Evolutionary conservation across 2,113 vertebrate genomes (phyloP).

Genomic region (Zosterops borbonicus): DNA sequence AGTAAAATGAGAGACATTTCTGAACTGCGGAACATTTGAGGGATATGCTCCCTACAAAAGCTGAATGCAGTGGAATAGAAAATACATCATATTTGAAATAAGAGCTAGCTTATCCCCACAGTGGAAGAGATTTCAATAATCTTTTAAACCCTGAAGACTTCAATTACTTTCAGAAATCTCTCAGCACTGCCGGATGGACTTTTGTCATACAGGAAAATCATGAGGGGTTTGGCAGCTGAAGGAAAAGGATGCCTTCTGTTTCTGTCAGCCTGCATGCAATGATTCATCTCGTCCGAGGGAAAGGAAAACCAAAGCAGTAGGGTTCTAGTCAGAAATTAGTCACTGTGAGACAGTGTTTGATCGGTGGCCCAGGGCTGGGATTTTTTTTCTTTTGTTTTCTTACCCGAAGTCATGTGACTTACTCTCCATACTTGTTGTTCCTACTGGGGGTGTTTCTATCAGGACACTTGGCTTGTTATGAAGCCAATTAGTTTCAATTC

Average conservation of each 20-base stretch:
- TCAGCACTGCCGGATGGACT: not conserved
- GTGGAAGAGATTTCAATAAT: not conserved
- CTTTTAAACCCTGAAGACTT: not conserved
- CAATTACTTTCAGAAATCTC: slow-evolving; percentile 1
- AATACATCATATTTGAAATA: not conserved
- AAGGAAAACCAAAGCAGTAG: slow-evolving; percentile 60
- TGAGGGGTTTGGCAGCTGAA: slow-evolving; percentile 28
- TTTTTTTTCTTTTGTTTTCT: slow-evolving; percentile 53
- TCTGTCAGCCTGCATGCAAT: slow-evolving; percentile 4
- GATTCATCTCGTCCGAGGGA: slow-evolving; percentile 53
- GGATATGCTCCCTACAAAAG: not conserved
- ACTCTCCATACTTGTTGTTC: not conserved
- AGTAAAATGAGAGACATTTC: slow-evolving; percentile 13
- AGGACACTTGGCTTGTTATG: not conserved
- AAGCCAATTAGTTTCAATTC: not conserved
- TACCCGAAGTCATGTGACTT: slow-evolving; percentile 9
- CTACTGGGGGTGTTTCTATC: not conserved
- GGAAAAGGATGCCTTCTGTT: slow-evolving; percentile 42
- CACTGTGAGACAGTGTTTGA: not conserved
- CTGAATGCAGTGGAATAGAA: not conserved
- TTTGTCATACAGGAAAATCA: slow-evolving; percentile 28
- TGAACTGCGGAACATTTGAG: not conserved
- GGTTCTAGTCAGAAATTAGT: slow-evolving; percentile 56
- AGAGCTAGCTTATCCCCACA: not conserved
- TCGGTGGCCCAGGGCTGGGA: not conserved